Evolutionary conservation across 2,888 invertebrate genomes (phyloP).

Genomic region (Schizotus pectinicornis): DNA sequence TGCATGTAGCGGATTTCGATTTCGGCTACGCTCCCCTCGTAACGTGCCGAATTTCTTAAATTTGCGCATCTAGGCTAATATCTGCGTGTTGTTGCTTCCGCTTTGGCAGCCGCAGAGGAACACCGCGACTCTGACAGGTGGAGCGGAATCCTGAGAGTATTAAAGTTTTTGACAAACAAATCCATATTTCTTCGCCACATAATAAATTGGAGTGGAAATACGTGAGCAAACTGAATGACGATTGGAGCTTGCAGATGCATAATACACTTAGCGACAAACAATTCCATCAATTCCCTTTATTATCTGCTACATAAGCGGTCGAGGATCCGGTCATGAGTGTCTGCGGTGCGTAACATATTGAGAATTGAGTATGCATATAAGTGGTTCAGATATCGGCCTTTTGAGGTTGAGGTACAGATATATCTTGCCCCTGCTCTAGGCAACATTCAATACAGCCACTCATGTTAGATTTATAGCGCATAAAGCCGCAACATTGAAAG

Average conservation of each 20-base stretch:
- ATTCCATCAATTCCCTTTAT: no score
- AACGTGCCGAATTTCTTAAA: no score
- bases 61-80: no score
- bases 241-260: neutral
- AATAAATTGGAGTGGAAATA: slow-evolving; percentile 12
- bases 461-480: slow-evolving; percentile 48
- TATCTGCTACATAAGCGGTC: no score
- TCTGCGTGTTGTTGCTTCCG: no score
- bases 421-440: slow-evolving; percentile 36
- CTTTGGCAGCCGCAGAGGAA: no score
- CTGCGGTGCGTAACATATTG: slow-evolving; percentile 35
- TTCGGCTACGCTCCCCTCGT: no score
- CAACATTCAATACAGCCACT: slow-evolving; percentile 46
- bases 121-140: no score
- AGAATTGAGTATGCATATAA: slow-evolving; percentile 41
- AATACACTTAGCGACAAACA: no score
- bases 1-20: neutral
- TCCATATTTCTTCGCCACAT: slow-evolving; percentile 13
- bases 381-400: slow-evolving; percentile 38
- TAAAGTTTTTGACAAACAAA: slow-evolving; percentile 18
- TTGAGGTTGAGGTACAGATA: slow-evolving; percentile 40
- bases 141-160: slow-evolving; percentile 11
- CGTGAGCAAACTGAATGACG: neutral
- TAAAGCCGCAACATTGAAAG: slow-evolving; percentile 46
- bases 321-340: no score